Conservation (phyloP, 2,113 vertebrate genomes). For the Polypterus bichir region DNA sequence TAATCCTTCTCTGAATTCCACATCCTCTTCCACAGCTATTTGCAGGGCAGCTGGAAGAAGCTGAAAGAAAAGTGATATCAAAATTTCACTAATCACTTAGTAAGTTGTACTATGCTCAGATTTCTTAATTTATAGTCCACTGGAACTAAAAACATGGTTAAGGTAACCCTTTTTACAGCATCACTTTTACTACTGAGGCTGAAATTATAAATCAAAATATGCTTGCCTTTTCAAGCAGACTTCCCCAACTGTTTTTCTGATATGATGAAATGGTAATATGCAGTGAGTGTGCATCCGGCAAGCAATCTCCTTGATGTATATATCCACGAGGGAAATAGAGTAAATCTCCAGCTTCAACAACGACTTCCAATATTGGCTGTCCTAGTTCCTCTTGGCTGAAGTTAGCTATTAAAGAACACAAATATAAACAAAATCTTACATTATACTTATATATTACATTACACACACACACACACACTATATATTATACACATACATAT, state of each 20-base stretch:
- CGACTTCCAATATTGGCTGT: slow-evolving; percentile 67
- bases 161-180: no score
- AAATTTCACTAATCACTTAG: no score
- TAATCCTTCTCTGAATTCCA: slow-evolving; percentile 77
- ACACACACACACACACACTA: no score
- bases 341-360: slow-evolving; percentile 80
- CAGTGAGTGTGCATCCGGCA: slow-evolving; percentile 69
- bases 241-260: slow-evolving; percentile 89
- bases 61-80: slow-evolving; percentile 19
- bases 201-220: neutral
- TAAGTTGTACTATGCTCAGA: no score
- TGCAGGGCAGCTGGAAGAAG: slow-evolving; percentile 76
- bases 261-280: slow-evolving; percentile 87
- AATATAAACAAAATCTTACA: neutral
- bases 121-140: no score
- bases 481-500: no score
- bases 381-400: slow-evolving; percentile 66
- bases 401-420: slow-evolving; percentile 49
- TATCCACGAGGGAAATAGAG: slow-evolving; percentile 91
- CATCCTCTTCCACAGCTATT: slow-evolving; percentile 79
- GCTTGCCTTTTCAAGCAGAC: slow-evolving; percentile 65
- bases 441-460: no score
- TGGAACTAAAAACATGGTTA: no score
- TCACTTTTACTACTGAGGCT: no score
- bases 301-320: slow-evolving; percentile 81